Percentiles rank a stretch among this genome's conserved stretches.
Conservation (phyloP, 1,140 invertebrate genomes). For the Papilio machaon region DNA sequence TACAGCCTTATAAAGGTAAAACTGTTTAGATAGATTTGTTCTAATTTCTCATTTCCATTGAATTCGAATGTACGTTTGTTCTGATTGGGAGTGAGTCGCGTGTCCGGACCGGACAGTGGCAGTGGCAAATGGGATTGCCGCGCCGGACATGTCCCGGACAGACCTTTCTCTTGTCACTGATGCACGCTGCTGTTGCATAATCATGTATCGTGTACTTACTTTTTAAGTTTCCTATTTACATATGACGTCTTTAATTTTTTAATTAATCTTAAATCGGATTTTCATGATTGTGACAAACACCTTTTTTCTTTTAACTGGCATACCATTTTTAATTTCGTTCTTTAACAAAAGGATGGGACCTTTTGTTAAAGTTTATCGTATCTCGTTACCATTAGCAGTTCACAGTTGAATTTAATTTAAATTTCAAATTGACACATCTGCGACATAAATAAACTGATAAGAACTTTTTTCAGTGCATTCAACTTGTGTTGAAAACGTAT, state of each 20-base stretch:
- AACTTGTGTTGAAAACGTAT: neutral
- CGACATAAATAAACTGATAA: conserved; percentile 15
- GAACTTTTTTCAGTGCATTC: neutral
- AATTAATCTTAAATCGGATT: neutral
- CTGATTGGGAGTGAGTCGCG: neutral
- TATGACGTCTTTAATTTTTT: neutral
- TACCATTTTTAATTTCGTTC: neutral
- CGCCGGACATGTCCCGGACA: neutral
- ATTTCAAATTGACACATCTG: conserved; percentile 18
- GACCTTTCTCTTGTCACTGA: conserved; percentile 24
- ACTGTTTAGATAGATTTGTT: too few relatives aligned
- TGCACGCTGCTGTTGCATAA: neutral
- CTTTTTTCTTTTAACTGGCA: neutral
- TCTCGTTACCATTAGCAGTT: neutral
- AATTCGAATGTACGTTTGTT: neutral
- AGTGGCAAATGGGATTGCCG: neutral
- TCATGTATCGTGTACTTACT: neutral
- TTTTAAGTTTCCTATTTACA: neutral
- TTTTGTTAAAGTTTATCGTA: conserved; percentile 12
- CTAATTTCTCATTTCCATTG: too few relatives aligned
- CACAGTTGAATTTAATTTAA: conserved; percentile 21
- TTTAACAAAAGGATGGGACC: neutral
- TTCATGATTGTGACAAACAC: neutral
- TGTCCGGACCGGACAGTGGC: neutral
- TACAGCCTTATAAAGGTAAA: too few relatives aligned